These are phyloP conservation scores for Dynastes tityus DNA, from an alignment of 2,888 invertebrate genomes.

Conservation along the genomic window DNA sequence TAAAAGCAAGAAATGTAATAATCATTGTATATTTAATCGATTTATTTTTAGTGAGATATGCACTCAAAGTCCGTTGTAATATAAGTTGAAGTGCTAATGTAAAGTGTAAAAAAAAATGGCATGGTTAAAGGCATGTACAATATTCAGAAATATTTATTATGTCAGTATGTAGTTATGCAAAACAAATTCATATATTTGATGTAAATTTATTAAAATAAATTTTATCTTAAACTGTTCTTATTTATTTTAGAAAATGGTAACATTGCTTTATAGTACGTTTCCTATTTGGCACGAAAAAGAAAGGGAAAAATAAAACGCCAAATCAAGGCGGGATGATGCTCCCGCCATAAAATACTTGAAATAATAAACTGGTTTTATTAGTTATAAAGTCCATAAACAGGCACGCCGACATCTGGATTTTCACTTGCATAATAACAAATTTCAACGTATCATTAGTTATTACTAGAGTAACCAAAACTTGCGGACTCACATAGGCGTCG, in stretches of 20 bases:
- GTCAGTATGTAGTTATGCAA: slow-evolving; percentile 43
- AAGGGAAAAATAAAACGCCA: too few species aligned
- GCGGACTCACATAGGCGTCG: too few species aligned
- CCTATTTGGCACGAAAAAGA: too few species aligned
- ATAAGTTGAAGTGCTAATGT: slow-evolving; percentile 44
- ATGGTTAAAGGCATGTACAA: slow-evolving; percentile 36
- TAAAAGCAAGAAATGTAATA: slow-evolving; percentile 15
- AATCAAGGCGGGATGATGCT: too few species aligned
- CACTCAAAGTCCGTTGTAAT: slow-evolving; percentile 40
- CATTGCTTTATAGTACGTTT: background rate
- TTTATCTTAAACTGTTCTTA: slow-evolving; percentile 51
- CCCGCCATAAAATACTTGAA: too few species aligned
- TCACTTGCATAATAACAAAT: too few species aligned
- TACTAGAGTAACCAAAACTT: too few species aligned
- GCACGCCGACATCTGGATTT: too few species aligned
- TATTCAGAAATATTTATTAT: slow-evolving; percentile 45
- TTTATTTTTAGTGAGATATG: slow-evolving; percentile 29
- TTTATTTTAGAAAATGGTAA: slow-evolving; percentile 12
- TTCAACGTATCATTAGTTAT: too few species aligned
- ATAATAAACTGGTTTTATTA: too few species aligned
- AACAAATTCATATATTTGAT: slow-evolving; percentile 55
- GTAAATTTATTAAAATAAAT: slow-evolving; percentile 58
- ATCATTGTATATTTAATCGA: slow-evolving; percentile 38
- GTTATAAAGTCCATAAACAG: too few species aligned
- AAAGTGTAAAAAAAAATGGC: slow-evolving; percentile 45